Evolutionary conservation across 1,140 invertebrate species (phyloP).

Genomic region (Tenebrio molitor): DNA sequence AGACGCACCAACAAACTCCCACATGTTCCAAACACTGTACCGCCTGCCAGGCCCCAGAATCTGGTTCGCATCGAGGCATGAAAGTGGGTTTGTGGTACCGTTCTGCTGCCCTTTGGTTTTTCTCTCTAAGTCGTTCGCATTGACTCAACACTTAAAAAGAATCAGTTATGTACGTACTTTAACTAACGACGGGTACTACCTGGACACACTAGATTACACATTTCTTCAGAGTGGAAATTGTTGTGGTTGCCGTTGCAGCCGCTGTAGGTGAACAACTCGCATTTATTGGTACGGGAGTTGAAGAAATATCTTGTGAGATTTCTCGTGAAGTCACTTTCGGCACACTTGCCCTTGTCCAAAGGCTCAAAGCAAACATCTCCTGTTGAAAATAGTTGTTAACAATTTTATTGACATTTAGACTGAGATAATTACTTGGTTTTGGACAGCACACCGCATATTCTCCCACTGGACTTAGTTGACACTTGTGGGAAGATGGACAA

Average conservation of each 20-base stretch:
- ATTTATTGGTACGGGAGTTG: constrained; percentile 81
- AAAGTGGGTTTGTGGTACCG: constrained; percentile 80
- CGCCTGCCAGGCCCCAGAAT: constrained; percentile 82
- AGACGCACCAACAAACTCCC: constrained; percentile 89
- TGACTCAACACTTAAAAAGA: constrained; percentile 75
- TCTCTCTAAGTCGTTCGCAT: constrained; percentile 83
- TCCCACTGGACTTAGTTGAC: constrained; percentile 83
- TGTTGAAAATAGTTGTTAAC: constrained; percentile 60
- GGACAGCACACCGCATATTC: constrained; percentile 87
- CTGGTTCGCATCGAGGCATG: constrained; percentile 79
- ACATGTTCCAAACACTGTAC: constrained; percentile 86
- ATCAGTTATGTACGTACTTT: constrained; percentile 31
- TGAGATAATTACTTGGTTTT: constrained; percentile 76
- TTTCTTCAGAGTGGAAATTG: constrained; percentile 86
- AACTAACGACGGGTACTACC: constrained; percentile 63
- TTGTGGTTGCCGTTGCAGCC: constrained; percentile 89
- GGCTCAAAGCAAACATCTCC: constrained; percentile 87
- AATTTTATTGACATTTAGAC: background rate
- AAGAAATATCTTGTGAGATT: constrained; percentile 82
- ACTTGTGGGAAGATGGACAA: constrained; percentile 88
- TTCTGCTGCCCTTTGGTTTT: constrained; percentile 78
- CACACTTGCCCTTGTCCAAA: constrained; percentile 74
- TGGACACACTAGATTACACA: constrained; percentile 87
- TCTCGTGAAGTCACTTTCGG: constrained; percentile 56
- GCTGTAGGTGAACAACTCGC: constrained; percentile 78